These are phyloP conservation scores for Anser cygnoides DNA, from an alignment of 2,113 vertebrate species.

Conservation along the genomic window DNA sequence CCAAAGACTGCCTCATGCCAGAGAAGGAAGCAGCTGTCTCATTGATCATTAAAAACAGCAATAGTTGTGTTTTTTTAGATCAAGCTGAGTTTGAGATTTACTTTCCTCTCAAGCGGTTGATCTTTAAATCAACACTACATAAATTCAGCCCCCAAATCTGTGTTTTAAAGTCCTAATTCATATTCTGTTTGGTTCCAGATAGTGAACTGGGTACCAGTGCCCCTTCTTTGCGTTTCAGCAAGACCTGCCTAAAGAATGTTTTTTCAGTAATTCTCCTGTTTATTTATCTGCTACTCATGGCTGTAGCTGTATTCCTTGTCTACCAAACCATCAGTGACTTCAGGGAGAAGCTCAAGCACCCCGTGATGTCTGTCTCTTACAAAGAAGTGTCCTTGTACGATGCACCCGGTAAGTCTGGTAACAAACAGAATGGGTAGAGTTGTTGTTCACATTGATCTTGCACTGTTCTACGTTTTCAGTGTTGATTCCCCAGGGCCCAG, in stretches of 20 bases:
- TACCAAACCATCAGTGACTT: conserved; percentile 98
- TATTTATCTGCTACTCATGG: conserved; percentile 92
- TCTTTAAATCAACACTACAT: neutral
- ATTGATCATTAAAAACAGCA: neutral
- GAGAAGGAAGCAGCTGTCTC: neutral
- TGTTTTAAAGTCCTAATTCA: neutral
- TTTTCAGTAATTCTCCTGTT: conserved; percentile 91
- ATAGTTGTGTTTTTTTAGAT: neutral
- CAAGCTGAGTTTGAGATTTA: neutral
- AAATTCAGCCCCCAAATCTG: neutral
- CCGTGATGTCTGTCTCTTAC: conserved; percentile 96
- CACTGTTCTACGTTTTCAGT: neutral
- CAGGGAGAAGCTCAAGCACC: conserved; percentile 90
- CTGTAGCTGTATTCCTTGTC: conserved; percentile 91
- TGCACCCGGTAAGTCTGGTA: conserved; percentile 83
- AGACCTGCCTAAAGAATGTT: conserved; percentile 92
- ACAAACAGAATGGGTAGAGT: neutral
- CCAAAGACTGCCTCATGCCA: neutral
- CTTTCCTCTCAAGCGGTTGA: neutral
- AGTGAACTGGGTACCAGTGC: conserved; percentile 71
- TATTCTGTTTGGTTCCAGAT: conserved; percentile 71
- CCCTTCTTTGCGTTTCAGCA: conserved; percentile 82
- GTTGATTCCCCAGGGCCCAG: neutral
- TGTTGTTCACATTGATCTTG: neutral
- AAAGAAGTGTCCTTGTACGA: conserved; percentile 92